Percentiles rank a stretch among this genome's conserved stretches.
Conservation (phyloP, 2,113 vertebrate genomes). For the Cercocebus atys region DNA sequence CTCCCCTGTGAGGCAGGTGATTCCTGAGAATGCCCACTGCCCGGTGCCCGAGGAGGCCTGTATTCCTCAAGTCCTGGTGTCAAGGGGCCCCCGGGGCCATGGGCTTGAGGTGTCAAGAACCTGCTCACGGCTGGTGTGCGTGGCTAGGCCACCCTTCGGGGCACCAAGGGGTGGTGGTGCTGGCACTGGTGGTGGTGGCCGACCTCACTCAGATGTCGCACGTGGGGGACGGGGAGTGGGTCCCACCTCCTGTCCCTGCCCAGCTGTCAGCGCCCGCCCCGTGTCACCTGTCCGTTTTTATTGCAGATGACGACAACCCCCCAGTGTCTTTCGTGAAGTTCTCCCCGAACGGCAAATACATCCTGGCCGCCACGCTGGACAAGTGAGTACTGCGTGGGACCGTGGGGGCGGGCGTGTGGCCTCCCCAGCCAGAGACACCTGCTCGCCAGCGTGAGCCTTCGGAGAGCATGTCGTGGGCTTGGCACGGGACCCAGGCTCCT, state of each 20-base stretch:
- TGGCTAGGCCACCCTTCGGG: accelerated
- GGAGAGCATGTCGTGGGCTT: neutral
- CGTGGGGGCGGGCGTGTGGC: accelerated
- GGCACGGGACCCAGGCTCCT: neutral
- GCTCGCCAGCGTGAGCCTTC: neutral
- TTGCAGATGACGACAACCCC: conserved; percentile 96
- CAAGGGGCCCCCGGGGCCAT: neutral
- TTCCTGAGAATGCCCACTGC: neutral
- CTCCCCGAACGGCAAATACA: conserved; percentile 99
- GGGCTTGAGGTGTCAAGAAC: neutral
- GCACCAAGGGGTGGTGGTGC: neutral
- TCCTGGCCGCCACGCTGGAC: conserved; percentile 97
- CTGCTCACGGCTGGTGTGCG: accelerated
- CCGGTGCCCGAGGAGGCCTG: neutral
- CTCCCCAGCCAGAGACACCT: neutral
- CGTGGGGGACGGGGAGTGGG: neutral
- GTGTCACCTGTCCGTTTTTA: neutral
- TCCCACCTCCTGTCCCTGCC: accelerated
- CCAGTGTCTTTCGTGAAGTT: conserved; percentile 99
- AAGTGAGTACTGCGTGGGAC: conserved; percentile 87
- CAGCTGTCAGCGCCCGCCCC: accelerated
- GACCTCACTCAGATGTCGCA: neutral
- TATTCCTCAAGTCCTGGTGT: neutral
- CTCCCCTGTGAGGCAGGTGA: accelerated
- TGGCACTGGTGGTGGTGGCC: neutral